phyloP scores from a whole-genome alignment of 2,888 invertebrate genomes.

The Sarcophaga subvicina region DNA sequence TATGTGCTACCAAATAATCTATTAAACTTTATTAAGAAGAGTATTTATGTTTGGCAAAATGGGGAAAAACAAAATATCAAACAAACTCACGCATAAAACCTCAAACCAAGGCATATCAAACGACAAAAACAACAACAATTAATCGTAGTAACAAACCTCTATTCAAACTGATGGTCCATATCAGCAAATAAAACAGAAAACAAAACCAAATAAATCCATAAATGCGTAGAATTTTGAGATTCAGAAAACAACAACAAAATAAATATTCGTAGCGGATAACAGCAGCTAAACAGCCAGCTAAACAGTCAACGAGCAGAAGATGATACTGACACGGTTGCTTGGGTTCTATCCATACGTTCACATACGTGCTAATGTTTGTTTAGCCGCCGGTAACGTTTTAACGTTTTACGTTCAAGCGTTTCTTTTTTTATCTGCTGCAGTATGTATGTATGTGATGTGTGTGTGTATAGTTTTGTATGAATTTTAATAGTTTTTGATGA shows the following conservation, averaged over 20 bases:
- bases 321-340: background rate
- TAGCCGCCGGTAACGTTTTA: background rate
- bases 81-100: conserved; percentile 29
- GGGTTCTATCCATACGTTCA: background rate
- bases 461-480: background rate
- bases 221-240: conserved; percentile 32
- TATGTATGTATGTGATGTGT: background rate
- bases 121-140: conserved; percentile 1
- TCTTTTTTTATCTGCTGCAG: background rate
- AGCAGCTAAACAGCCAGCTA: background rate
- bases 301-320: background rate
- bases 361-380: conserved; percentile 1
- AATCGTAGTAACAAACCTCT: background rate
- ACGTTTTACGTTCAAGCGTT: background rate
- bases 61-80: conserved; percentile 14
- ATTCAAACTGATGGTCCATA: background rate
- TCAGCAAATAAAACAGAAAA: conserved; percentile 4
- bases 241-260: conserved; percentile 5
- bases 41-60: background rate
- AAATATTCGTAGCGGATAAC: background rate
- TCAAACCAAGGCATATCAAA: conserved; percentile 28
- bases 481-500: conserved; percentile 36
- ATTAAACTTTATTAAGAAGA: background rate
- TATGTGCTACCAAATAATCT: background rate
- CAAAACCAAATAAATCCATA: conserved; percentile 36